These are phyloP conservation scores for Poecile montanus DNA, from an alignment of 2,797 vertebrate genomes.

Conservation along the genomic window DNA sequence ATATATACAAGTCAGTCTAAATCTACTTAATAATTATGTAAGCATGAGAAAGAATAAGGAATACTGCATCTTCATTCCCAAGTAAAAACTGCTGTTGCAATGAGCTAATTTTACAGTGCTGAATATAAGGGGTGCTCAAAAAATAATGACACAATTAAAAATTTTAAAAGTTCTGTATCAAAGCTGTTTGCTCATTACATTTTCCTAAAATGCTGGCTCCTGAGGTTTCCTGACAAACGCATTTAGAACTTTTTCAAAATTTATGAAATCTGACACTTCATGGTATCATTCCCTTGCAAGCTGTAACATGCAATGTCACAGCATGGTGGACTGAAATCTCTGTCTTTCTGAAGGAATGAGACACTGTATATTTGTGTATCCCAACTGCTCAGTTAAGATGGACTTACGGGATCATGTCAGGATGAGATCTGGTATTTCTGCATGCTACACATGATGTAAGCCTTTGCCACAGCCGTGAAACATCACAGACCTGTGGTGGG, in stretches of 20 bases:
- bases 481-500: background rate
- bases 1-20: slow-evolving; percentile 51
- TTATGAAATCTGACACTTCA: background rate
- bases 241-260: slow-evolving; percentile 24
- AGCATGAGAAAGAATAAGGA: slow-evolving; percentile 64
- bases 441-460: background rate
- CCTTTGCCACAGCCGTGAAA: background rate
- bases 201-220: slow-evolving; percentile 31
- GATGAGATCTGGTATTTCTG: slow-evolving; percentile 19
- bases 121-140: slow-evolving; percentile 56
- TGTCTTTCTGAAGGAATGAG: background rate
- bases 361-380: background rate
- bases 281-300: slow-evolving; percentile 18
- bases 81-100: slow-evolving; percentile 43
- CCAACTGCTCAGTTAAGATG: slow-evolving; percentile 3
- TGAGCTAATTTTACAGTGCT: slow-evolving; percentile 65
- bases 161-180: slow-evolving; percentile 28
- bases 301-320: background rate
- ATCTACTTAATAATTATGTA: slow-evolving; percentile 66
- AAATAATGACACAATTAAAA: slow-evolving; percentile 51
- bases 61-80: slow-evolving; percentile 72
- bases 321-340: background rate
- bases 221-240: slow-evolving; percentile 30
- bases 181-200: slow-evolving; percentile 27
- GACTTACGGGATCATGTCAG: background rate